Evolutionary conservation across 2,797 vertebrate species (phyloP), one percentile per base, ranked within the genome.

Genomic region (Silurus lanzhouensis): DNA sequence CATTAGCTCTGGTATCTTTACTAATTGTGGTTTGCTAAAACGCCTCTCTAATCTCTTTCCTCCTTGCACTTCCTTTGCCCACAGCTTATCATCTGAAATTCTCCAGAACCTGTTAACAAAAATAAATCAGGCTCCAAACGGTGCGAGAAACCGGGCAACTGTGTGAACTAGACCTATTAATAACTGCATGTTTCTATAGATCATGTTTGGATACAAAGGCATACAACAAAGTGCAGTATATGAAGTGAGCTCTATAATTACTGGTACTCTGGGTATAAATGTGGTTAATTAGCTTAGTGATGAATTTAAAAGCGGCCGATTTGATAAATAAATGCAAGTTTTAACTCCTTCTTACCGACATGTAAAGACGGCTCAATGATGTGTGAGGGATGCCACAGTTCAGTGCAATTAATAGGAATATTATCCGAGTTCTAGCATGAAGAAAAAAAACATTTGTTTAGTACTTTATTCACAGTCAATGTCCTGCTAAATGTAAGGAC

Each of bases 301-400:
- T 68, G 15, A 38, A 67, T 14, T 20, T 38, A 9, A 20, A 20
- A 44, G 25, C 17, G 44, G 20, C 10, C 10, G 25, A 14, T 38
- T 55, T 17, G 44, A 31, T 46, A 2, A 85, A 55, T n/a, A 15
- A n/a, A 44, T 15, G 5, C 76, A 79, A 57, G 58, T n/a, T 27
- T 19, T 8, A 14, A 8, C 3, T 19, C 7, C 31, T 83, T 91
- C 94, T 92, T 83, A 94, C 94, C 91, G 2, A 89, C 84, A 22
- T 93, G 63, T 1, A 80, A 84, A 0, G 90, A 92, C 0, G 87
- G 84, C 68, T 91, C 85, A 6, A 20, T 83, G 25, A 87, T 70
- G 38, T 25, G 3, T 52, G 44, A 14, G 13, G 2, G 8, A 55
- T 68, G n/a, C 20, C 0, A 0, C 0, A 61, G n/a, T 2, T 0